Conservation (phyloP, 2,888 invertebrate genomes). For the Phasia obesa region DNA sequence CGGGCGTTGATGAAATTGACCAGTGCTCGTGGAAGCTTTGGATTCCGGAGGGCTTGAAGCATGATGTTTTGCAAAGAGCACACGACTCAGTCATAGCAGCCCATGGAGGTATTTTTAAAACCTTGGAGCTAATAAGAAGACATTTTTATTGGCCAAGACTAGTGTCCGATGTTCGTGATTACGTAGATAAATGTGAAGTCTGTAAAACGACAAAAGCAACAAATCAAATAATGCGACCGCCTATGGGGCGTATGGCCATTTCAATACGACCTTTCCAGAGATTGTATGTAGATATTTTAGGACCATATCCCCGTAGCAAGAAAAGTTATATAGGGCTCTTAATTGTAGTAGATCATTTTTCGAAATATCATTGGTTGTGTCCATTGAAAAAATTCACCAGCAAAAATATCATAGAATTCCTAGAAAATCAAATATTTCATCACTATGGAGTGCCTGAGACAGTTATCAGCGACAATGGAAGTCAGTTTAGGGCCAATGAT, state of each 20-base stretch:
- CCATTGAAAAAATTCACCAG: slow-evolving; percentile 4
- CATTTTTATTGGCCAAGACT: slow-evolving; percentile 2
- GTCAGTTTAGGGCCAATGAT: not conserved
- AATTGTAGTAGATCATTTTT: slow-evolving; percentile 1
- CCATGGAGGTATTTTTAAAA: not conserved
- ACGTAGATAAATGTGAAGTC: too few relatives aligned
- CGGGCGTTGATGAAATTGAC: not conserved
- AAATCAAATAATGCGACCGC: not conserved
- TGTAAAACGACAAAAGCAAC: slow-evolving; percentile 9
- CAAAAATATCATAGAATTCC: not conserved
- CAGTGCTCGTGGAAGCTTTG: not conserved
- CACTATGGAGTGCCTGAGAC: not conserved
- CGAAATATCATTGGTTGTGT: slow-evolving; percentile 10
- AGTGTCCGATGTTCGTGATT: not conserved
- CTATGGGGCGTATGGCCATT: slow-evolving; percentile 3
- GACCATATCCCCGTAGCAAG: slow-evolving; percentile 11
- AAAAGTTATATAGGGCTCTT: slow-evolving; percentile 3
- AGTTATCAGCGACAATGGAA: not conserved
- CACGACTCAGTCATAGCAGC: not conserved
- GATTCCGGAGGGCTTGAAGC: not conserved
- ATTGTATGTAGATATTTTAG: slow-evolving; percentile 8
- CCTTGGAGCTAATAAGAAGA: not conserved
- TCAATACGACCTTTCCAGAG: slow-evolving; percentile 3
- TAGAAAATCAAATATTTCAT: too few relatives aligned
- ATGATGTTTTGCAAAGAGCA: not conserved